Base-by-base conservation (phyloP, 2,888 invertebrate genomes). In the Chrysomela aeneicollis region DNA sequence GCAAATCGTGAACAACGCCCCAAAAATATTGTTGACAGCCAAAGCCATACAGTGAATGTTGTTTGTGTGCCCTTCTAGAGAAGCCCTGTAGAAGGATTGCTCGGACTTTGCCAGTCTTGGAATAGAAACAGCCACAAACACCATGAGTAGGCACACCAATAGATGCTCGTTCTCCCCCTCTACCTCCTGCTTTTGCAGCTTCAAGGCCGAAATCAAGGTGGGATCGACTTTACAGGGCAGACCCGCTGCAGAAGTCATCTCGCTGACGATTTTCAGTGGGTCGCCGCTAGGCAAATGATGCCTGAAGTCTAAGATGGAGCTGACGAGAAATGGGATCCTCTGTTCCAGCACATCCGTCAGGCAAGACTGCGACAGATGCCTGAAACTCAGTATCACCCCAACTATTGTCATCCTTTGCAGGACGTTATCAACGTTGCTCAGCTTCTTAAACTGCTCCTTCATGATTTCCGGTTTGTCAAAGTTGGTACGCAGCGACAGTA, bases 401-500 rank as follows among this genome's bases (percentile, higher is more conserved):
- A 99, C 94, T 70, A 98, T 98, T 26, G 97, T 97, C 91, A 99
- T 97, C 72, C 98, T 87, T 81, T 98, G 95, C 57, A 99, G 84
- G 2, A 99, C 95, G 78, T 95, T 97, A 78, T 98, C 98, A 0
- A 96, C 96, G 78, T 95, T 92, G 76, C 93, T 92, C 60, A 98
- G 83, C 76, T 90, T 89, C 79, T 94, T 94, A 75, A 94, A 95
- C 73, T 98, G 93, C 76, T 98, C 98, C 79, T 94, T 94, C 98
- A 99, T 98, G 37, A 95, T 91, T 76, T 98, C 98, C 0, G 98
- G 98, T 79, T 99, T 98, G 81, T 99, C 99, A 79, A 98, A 99
- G 82, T 96, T 97, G 0, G 97, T 97, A 74, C 99, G 86, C 49
- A 99, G 84, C 66, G 93, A 90, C 66, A 94, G 89, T 8, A 99